Evolutionary conservation across 2,113 vertebrate genomes (phyloP).

Genomic region (Dolichallabes microphthalmus): DNA sequence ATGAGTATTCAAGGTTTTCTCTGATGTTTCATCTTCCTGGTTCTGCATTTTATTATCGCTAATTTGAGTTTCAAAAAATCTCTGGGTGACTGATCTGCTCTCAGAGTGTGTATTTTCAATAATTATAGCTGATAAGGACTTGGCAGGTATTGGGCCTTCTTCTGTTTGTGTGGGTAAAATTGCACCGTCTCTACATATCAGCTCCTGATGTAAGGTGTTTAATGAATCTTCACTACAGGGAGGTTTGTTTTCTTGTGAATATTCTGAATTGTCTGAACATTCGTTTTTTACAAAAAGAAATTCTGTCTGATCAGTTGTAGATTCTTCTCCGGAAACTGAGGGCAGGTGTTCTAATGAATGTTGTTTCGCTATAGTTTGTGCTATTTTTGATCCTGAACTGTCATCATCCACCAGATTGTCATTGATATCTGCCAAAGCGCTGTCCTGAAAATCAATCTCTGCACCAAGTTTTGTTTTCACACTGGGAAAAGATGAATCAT

Average conservation of each 20-base stretch:
- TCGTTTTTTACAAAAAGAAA: neutral
- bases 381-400: slow-evolving; percentile 13
- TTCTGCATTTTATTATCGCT: neutral
- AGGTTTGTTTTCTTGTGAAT: neutral
- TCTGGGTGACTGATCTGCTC: neutral
- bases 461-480: neutral
- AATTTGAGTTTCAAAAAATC: neutral
- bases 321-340: neutral
- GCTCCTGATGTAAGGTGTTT: neutral
- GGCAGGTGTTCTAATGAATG: neutral
- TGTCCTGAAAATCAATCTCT: neutral
- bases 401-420: neutral
- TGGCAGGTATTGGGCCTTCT: neutral
- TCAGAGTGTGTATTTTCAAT: neutral
- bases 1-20: neutral
- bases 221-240: neutral
- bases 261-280: neutral
- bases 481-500: neutral
- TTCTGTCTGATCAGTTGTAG: neutral
- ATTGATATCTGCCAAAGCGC: neutral
- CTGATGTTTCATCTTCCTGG: neutral
- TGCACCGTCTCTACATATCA: neutral
- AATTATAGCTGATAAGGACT: neutral
- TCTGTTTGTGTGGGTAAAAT: neutral
- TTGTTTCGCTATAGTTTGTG: neutral